phyloP scores from a whole-genome alignment of 1,140 invertebrate genomes.

The Sarcophaga peregrina region DNA sequence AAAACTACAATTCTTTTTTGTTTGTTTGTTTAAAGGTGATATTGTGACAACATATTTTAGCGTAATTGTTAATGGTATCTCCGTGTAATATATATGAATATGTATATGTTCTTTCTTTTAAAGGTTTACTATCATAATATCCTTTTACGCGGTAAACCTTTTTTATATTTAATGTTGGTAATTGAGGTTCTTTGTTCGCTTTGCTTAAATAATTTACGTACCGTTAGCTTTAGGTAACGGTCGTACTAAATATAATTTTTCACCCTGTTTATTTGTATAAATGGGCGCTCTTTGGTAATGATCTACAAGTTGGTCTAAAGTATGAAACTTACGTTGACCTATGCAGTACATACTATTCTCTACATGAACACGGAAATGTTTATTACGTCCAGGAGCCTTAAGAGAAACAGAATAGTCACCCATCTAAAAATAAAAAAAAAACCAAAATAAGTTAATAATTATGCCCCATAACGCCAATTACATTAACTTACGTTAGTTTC shows the following conservation, averaged over 20 bases:
- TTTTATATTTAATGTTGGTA: conserved; percentile 3
- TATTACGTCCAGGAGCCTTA: conserved; percentile 97
- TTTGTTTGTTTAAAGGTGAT: conserved; percentile 34
- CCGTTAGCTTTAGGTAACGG: conserved; percentile 80
- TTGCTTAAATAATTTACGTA: conserved; percentile 56
- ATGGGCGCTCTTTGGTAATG: conserved; percentile 99
- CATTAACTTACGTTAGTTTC: conserved; percentile 94
- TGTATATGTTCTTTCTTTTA: conserved; percentile 27
- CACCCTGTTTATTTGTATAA: conserved; percentile 95
- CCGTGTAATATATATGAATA: conserved; percentile 33
- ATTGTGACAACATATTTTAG: conserved; percentile 42
- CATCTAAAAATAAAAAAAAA: conserved; percentile 75
- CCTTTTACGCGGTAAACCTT: background rate
- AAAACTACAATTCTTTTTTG: conserved; percentile 35
- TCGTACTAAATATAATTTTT: conserved; percentile 91
- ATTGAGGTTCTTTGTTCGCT: conserved; percentile 36
- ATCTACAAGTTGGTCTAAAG: conserved; percentile 95
- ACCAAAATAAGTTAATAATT: background rate
- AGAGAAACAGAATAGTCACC: conserved; percentile 98
- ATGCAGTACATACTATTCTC: conserved; percentile 95
- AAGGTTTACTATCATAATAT: conserved; percentile 17
- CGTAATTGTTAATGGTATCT: conserved; percentile 37
- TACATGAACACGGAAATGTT: conserved; percentile 98
- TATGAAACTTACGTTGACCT: conserved; percentile 96
- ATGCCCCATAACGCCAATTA: background rate